Conservation (phyloP, 2,797 vertebrate genomes). For the Chiloscyllium punctatum region DNA sequence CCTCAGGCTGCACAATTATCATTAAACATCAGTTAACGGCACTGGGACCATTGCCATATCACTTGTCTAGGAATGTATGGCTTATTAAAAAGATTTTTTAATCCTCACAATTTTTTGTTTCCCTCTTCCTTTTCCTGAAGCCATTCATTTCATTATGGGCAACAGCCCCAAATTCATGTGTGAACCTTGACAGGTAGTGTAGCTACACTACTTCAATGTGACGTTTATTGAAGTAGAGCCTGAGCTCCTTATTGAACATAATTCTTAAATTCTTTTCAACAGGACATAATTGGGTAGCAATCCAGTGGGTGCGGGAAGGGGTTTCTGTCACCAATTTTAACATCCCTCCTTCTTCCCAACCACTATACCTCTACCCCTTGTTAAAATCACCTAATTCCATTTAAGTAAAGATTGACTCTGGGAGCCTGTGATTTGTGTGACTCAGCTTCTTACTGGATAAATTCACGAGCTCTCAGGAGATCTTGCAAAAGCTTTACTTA, state of each 20-base stretch:
- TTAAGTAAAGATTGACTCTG: not conserved
- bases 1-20: not conserved
- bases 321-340: not conserved
- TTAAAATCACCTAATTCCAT: not conserved
- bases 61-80: not conserved
- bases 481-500: not conserved
- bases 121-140: not conserved
- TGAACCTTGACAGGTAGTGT: not conserved
- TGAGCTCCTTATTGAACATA: not conserved
- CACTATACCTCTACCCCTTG: not conserved
- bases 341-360: not conserved
- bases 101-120: not conserved
- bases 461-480: not conserved
- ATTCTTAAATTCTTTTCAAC: not conserved
- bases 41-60: not conserved
- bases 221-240: not conserved
- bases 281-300: not conserved
- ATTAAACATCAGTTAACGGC: not conserved
- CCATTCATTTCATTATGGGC: not conserved
- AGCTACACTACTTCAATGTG: not conserved
- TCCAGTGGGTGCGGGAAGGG: not conserved
- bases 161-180: not conserved
- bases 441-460: not conserved
- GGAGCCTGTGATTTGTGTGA: not conserved
- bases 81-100: not conserved